Evolutionary conservation across 2,888 invertebrate species (phyloP).

Genomic region (Ametastegia equiseti): DNA sequence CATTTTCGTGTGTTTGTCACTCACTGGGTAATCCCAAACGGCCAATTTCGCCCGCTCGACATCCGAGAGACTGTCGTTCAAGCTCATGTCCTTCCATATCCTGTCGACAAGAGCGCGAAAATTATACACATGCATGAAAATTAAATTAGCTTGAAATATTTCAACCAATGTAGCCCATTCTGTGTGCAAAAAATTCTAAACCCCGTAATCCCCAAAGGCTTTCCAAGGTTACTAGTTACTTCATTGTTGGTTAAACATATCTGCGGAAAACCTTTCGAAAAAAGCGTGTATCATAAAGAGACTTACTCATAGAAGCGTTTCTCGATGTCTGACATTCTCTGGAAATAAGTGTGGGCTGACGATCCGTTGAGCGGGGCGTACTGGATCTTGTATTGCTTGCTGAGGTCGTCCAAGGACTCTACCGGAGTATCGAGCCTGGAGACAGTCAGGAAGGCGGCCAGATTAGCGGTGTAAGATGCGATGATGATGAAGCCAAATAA

Average conservation of each 20-base stretch:
- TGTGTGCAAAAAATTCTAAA: neutral
- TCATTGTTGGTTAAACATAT: no score
- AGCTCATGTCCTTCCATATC: conserved; percentile 98
- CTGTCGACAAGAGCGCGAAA: conserved; percentile 74
- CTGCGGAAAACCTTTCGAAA: neutral
- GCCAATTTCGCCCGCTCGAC: conserved; percentile 95
- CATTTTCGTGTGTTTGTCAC: conserved; percentile 99
- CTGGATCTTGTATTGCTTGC: conserved; percentile 96
- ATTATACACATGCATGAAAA: neutral
- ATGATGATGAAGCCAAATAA: conserved; percentile 99
- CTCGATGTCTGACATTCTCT: conserved; percentile 97
- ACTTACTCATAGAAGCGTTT: conserved; percentile 94
- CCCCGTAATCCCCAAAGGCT: neutral
- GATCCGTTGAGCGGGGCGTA: conserved; percentile 95
- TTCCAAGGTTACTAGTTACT: no score
- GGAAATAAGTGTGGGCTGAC: conserved; percentile 94
- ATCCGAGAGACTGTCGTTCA: conserved; percentile 94
- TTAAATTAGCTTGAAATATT: neutral
- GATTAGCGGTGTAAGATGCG: conserved; percentile 98
- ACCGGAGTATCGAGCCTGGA: conserved; percentile 95
- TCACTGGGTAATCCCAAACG: conserved; percentile 99
- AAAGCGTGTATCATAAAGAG: neutral
- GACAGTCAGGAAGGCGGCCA: conserved; percentile 97
- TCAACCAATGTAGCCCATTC: neutral
- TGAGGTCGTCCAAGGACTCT: conserved; percentile 94